phyloP scores from a whole-genome alignment of 2,888 invertebrate species.

The Hypena proboscidalis region DNA sequence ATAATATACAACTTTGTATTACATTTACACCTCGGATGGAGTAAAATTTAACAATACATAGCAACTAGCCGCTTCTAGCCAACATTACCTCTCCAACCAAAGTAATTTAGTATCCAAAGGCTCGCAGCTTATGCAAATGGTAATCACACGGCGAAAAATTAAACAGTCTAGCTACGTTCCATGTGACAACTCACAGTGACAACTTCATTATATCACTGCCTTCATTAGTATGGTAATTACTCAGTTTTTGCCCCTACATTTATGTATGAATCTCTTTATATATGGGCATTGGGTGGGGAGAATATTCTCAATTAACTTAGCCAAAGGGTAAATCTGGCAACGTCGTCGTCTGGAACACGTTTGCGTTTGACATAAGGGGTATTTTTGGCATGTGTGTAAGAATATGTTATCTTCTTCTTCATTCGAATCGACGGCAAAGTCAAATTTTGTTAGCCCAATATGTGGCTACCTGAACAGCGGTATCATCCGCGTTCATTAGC shows the following conservation, averaged over 20 bases:
- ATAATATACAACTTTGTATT: too few species aligned
- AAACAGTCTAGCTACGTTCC: slow-evolving; percentile 48
- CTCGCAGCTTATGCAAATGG: slow-evolving; percentile 68
- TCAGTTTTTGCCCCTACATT: slow-evolving; percentile 16
- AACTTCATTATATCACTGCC: slow-evolving; percentile 33
- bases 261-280: slow-evolving; percentile 9
- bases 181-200: slow-evolving; percentile 35
- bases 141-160: slow-evolving; percentile 65
- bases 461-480: too few species aligned
- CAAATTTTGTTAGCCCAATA: too few species aligned
- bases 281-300: background rate
- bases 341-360: too few species aligned
- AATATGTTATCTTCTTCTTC: too few species aligned
- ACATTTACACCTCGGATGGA: too few species aligned
- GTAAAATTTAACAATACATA: slow-evolving; percentile 4
- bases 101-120: slow-evolving; percentile 56
- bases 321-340: too few species aligned
- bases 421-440: too few species aligned
- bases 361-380: too few species aligned
- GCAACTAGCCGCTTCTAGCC: slow-evolving; percentile 30
- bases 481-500: too few species aligned
- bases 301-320: background rate
- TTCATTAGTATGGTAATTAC: slow-evolving; percentile 42
- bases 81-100: slow-evolving; percentile 29
- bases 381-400: too few species aligned